A percentile compares a stretch with the other conserved stretches of the same genome.
Evolutionary conservation across 2,113 vertebrate species (phyloP).

Genomic region (Polyodon spathula): DNA sequence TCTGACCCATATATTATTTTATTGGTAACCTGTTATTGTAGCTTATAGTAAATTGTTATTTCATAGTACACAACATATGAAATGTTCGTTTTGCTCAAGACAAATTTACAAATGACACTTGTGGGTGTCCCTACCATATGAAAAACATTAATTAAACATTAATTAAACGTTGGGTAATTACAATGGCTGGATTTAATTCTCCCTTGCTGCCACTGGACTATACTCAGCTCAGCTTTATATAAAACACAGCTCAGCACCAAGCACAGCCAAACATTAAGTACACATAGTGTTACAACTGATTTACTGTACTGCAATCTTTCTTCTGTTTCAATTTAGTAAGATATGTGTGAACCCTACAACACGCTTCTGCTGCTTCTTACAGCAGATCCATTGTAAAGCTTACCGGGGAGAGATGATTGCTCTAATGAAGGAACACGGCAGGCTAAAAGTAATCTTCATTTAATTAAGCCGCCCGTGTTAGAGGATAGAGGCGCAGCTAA

Average conservation of each 20-base stretch:
- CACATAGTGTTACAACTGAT: not conserved
- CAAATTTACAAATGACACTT: too few relatives aligned
- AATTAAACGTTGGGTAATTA: slow-evolving; percentile 14
- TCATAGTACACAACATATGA: too few relatives aligned
- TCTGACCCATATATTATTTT: too few relatives aligned
- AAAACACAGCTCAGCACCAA: not conserved
- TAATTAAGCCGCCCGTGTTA: slow-evolving; percentile 11
- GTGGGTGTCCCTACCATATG: too few relatives aligned
- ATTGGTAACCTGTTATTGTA: too few relatives aligned
- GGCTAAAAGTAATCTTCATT: slow-evolving; percentile 10
- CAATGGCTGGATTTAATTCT: slow-evolving; percentile 14
- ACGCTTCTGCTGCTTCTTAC: not conserved
- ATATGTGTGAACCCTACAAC: not conserved
- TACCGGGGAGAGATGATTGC: slow-evolving; percentile 4
- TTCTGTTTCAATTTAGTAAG: slow-evolving; percentile 13
- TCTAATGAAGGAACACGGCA: slow-evolving; percentile 4
- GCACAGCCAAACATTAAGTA: slow-evolving; percentile 3
- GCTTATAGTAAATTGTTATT: too few relatives aligned
- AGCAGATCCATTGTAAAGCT: not conserved
- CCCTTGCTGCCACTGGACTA: not conserved
- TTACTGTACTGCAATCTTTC: slow-evolving; percentile 11
- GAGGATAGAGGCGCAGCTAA: not conserved
- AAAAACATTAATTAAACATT: too few relatives aligned
- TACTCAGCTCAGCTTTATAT: not conserved
- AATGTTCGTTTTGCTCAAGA: too few relatives aligned